Conservation (phyloP, 64 coral and sea anemone genomes). For the Exaiptasia diaphana region DNA sequence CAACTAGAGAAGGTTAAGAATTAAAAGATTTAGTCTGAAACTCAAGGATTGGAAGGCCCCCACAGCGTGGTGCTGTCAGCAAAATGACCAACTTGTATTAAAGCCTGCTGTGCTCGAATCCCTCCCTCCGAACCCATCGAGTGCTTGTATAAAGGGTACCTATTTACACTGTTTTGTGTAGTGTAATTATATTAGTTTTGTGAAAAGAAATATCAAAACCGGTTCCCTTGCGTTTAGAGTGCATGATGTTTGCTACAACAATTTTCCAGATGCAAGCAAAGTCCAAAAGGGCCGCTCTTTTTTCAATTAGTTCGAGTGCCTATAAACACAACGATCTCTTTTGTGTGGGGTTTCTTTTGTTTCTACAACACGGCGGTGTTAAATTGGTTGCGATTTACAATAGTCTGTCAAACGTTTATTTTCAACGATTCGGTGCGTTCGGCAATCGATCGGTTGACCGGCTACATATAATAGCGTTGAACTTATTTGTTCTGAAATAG, state of each 20-base stretch:
- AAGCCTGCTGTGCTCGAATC: neutral
- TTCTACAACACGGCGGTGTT: neutral
- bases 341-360: neutral
- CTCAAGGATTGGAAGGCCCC: neutral
- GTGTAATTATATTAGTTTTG: slow-evolving; percentile 12
- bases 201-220: neutral
- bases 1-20: neutral
- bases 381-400: slow-evolving; percentile 1
- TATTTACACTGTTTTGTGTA: neutral
- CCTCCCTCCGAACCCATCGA: neutral
- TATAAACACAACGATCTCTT: neutral
- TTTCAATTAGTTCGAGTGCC: neutral
- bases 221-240: neutral
- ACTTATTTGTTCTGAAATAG: slow-evolving; percentile 23
- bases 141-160: neutral
- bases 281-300: slow-evolving; percentile 8
- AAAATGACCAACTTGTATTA: slow-evolving; percentile 19
- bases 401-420: neutral
- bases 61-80: neutral
- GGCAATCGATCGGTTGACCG: slow-evolving; percentile 4
- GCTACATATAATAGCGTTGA: slow-evolving; percentile 1
- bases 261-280: neutral
- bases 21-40: neutral
- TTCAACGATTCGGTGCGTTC: neutral
- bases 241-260: neutral